A percentile compares a stretch with the other conserved stretches of the same genome.
Evolutionary conservation across 2,797 vertebrate genomes (phyloP).

Genomic region (Cynodonichthys magdalenae): DNA sequence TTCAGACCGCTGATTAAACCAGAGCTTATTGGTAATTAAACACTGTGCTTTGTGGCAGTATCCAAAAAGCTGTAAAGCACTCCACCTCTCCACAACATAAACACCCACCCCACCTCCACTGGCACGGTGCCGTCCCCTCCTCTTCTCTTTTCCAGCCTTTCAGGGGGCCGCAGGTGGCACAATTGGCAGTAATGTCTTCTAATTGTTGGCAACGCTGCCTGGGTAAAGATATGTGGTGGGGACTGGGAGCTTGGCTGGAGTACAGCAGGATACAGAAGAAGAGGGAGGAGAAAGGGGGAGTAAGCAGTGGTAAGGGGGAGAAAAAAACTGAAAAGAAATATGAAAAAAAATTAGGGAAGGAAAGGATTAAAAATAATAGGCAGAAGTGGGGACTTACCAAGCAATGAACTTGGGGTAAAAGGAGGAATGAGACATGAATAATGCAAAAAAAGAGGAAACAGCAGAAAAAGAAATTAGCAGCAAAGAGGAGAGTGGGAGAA

Average conservation of each 20-base stretch:
- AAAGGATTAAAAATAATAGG: constrained; percentile 6
- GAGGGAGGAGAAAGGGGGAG: constrained; percentile 11
- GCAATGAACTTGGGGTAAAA: constrained; percentile 1
- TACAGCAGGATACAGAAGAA: constrained; percentile 47
- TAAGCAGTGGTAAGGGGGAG: constrained; percentile 9
- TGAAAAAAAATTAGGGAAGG: constrained; percentile 2
- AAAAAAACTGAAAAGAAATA: constrained; percentile 7
- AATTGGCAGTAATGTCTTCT: constrained; percentile 84
- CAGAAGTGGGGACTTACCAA: constrained; percentile 5
- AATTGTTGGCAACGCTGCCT: constrained; percentile 80
- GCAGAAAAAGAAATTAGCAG: constrained; percentile 12
- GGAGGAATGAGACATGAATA: constrained; percentile 2
- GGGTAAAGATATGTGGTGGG: constrained; percentile 75
- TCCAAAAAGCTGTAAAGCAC: constrained; percentile 69
- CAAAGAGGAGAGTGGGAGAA: constrained; percentile 25
- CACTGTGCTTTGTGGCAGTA: constrained; percentile 76
- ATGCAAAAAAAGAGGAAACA: not conserved
- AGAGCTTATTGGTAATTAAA: constrained; percentile 84
- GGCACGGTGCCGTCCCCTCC: constrained; percentile 60
- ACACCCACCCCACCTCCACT: constrained; percentile 60
- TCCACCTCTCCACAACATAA: constrained; percentile 56
- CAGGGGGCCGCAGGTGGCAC: constrained; percentile 80
- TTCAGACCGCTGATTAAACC: constrained; percentile 77
- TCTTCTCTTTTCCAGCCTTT: constrained; percentile 70
- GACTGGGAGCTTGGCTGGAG: constrained; percentile 62